Conservation (phyloP, 1,140 invertebrate genomes). For the Anadara kagoshimensis region DNA sequence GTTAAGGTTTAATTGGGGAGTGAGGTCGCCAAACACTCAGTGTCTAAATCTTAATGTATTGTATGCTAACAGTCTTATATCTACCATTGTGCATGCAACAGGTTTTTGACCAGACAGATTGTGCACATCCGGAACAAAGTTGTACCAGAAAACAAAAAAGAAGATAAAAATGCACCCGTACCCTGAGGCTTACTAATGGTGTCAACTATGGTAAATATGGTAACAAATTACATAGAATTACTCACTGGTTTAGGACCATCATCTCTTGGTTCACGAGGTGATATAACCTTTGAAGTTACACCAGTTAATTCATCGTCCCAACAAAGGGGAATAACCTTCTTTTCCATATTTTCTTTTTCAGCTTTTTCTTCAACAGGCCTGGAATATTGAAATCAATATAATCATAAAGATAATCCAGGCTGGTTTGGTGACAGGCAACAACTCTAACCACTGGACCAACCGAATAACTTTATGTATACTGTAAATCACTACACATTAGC, state of each 20-base stretch:
- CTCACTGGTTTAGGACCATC: conserved; percentile 32
- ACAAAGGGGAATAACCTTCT: conserved; percentile 46
- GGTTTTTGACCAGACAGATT: no score
- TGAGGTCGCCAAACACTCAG: no score
- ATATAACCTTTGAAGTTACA: conserved; percentile 49
- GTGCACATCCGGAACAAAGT: not conserved
- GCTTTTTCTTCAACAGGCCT: not conserved
- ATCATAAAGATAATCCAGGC: not conserved
- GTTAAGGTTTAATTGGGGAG: no score
- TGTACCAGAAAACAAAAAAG: not conserved
- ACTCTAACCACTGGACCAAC: not conserved
- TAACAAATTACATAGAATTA: not conserved
- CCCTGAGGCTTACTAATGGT: not conserved
- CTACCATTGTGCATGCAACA: no score
- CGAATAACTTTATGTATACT: not conserved
- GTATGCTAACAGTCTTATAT: no score
- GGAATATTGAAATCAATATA: not conserved
- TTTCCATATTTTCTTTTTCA: not conserved
- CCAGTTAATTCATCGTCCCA: conserved; percentile 55
- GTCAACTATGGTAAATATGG: not conserved
- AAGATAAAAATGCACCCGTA: not conserved
- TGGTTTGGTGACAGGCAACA: not conserved
- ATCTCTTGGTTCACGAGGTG: conserved; percentile 38
- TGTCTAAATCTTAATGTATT: no score
- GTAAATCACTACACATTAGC: not conserved